Evolutionary conservation across 2,113 vertebrate genomes (phyloP).

Genomic region (Ia io): DNA sequence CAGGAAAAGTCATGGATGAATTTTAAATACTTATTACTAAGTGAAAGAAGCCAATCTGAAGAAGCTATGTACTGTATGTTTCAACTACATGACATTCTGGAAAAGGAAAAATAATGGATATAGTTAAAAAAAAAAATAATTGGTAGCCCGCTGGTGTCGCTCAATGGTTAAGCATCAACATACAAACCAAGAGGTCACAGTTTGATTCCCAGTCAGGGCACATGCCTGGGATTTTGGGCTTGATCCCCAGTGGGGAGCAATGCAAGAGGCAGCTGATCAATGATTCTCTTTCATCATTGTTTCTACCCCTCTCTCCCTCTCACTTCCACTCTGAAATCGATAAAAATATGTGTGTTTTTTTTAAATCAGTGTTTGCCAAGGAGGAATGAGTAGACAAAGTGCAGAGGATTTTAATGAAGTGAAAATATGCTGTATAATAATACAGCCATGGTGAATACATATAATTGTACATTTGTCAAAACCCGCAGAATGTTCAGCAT

Average conservation of each 20-base stretch:
- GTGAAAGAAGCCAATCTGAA: background rate
- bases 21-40: background rate
- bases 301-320: no score
- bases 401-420: background rate
- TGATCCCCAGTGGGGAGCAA: no score
- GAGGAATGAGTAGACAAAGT: background rate
- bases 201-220: no score
- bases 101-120: background rate
- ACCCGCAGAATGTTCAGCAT: background rate
- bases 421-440: background rate
- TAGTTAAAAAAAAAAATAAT: background rate
- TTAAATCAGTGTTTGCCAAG: background rate
- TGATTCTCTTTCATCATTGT: no score
- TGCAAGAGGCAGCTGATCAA: no score
- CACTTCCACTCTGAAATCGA: no score
- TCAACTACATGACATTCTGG: background rate
- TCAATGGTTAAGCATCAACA: no score
- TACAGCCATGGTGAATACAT: background rate
- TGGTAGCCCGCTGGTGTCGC: no score
- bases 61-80: background rate
- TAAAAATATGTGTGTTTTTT: no score
- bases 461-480: background rate
- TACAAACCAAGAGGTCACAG: no score
- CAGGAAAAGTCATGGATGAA: background rate
- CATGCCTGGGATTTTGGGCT: no score